A percentile compares a stretch with the other conserved stretches of the same genome.
Conservation (phyloP, 1,140 invertebrate genomes). For the Apis dorsata region DNA sequence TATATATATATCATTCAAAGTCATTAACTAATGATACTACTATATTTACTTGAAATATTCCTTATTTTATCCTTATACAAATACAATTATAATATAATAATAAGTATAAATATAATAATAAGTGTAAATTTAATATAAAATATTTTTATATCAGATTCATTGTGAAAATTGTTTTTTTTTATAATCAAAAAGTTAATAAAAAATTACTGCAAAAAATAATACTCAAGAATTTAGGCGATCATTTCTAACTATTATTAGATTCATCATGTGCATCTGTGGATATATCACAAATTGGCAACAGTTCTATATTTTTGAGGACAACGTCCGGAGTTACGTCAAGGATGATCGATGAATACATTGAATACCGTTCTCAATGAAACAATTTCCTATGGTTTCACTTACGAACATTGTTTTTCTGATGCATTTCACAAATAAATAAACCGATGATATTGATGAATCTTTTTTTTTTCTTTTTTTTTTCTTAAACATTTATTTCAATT, state of each 20-base stretch:
- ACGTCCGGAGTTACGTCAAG: slow-evolving; percentile 19
- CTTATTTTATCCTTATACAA: no score
- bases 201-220: not conserved
- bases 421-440: not conserved
- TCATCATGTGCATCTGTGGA: not conserved
- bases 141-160: no score
- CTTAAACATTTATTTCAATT: no score
- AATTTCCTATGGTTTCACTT: not conserved
- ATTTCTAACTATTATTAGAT: slow-evolving; percentile 18
- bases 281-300: slow-evolving; percentile 9
- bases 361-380: not conserved
- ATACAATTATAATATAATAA: no score
- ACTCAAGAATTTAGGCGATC: not conserved
- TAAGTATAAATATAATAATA: no score
- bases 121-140: no score
- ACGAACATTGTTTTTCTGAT: not conserved
- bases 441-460: not conserved
- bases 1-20: not conserved
- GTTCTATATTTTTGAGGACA: slow-evolving; percentile 49
- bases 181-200: not conserved
- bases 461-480: no score
- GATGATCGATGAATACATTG: slow-evolving; percentile 22
- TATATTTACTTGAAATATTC: no score
- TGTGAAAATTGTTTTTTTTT: not conserved
- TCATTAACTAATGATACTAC: no score